These are phyloP conservation scores for Pitta sordida DNA, from an alignment of 2,113 vertebrate genomes.

Conservation along the genomic window DNA sequence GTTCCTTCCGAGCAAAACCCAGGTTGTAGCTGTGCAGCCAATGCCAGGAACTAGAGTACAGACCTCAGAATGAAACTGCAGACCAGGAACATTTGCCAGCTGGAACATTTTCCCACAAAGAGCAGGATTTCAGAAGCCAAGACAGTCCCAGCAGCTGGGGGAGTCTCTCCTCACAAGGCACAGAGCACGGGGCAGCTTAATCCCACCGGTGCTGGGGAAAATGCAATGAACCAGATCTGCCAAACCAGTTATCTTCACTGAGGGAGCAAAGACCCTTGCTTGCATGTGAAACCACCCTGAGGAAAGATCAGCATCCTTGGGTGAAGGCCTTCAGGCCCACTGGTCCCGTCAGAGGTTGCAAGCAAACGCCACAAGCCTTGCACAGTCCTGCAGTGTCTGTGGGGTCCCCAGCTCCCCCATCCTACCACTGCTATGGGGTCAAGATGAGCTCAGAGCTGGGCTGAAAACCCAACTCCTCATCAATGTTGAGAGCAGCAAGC, in stretches of 20 bases:
- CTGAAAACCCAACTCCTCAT: background rate
- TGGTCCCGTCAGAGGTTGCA: background rate
- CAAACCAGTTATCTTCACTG: background rate
- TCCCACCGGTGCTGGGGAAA: background rate
- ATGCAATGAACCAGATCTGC: background rate
- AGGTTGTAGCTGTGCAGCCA: background rate
- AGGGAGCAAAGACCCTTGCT: background rate
- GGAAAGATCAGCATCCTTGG: background rate
- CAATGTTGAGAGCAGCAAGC: rapidly evolving
- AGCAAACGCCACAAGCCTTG: background rate
- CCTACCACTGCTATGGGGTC: background rate
- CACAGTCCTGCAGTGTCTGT: rapidly evolving
- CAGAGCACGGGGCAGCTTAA: background rate
- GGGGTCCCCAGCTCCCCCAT: background rate
- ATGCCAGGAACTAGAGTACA: background rate
- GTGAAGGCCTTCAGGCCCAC: background rate
- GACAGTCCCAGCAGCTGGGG: background rate
- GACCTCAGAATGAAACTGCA: background rate
- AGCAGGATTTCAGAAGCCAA: background rate
- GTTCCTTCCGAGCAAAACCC: background rate
- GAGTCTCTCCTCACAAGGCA: background rate
- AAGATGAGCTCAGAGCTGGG: background rate
- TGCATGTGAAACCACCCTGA: background rate
- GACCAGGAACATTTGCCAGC: background rate
- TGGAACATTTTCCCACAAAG: background rate